These are phyloP conservation scores for Paraplagusia blochii DNA, from an alignment of 2,113 vertebrate species.

Conservation along the genomic window DNA sequence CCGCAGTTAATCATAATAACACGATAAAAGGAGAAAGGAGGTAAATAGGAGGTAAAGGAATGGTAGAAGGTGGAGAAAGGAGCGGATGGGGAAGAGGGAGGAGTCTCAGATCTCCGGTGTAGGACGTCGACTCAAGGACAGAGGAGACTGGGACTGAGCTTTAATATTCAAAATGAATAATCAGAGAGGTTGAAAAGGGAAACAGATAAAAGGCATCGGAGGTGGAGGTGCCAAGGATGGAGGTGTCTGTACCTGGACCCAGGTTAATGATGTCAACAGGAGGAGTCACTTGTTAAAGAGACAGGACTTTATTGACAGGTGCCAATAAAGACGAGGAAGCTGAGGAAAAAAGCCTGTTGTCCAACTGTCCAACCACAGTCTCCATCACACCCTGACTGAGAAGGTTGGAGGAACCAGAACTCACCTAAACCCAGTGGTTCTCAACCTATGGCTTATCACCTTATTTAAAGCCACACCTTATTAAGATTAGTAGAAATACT, in stretches of 20 bases:
- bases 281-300: constrained; percentile 62
- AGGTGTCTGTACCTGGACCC: constrained; percentile 33
- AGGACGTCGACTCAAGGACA: constrained; percentile 66
- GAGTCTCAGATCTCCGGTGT: constrained; percentile 53
- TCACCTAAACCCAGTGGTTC: too few relatives aligned
- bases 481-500: too few relatives aligned
- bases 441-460: too few relatives aligned
- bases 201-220: constrained; percentile 56
- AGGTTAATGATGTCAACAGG: constrained; percentile 64
- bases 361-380: constrained; percentile 36
- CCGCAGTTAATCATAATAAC: constrained; percentile 73
- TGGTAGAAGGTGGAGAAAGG: constrained; percentile 27
- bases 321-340: constrained; percentile 60
- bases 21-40: constrained; percentile 54
- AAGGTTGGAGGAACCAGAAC: neutral
- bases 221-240: constrained; percentile 57
- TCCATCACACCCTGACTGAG: constrained; percentile 35
- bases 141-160: constrained; percentile 51
- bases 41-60: constrained; percentile 47
- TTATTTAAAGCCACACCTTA: too few relatives aligned
- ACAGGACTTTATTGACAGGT: constrained; percentile 55
- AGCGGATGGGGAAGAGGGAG: constrained; percentile 22
- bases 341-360: constrained; percentile 39
- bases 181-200: constrained; percentile 43
- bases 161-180: constrained; percentile 69